Evolutionary conservation across 2,888 invertebrate genomes (phyloP).

Genomic region (Spodoptera littoralis): DNA sequence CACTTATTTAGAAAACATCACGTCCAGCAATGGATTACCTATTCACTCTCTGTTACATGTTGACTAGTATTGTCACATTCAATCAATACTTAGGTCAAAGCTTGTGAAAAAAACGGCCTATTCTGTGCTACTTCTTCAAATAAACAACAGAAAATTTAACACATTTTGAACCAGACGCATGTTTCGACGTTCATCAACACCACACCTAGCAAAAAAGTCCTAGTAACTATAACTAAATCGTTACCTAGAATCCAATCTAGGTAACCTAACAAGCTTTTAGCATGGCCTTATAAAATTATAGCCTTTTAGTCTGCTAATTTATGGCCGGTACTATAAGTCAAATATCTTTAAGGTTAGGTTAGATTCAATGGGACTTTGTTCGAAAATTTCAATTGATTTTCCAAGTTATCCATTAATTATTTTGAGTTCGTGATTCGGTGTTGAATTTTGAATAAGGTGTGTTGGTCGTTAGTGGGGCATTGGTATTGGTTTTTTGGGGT

Average conservation of each 20-base stretch:
- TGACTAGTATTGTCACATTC: too few species aligned
- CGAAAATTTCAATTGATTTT: slow-evolving; percentile 36
- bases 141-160: too few species aligned
- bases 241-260: slow-evolving; percentile 15
- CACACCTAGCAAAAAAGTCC: neutral
- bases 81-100: too few species aligned
- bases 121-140: too few species aligned
- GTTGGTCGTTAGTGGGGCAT: too few species aligned
- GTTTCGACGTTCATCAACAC: neutral
- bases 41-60: too few species aligned
- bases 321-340: slow-evolving; percentile 23
- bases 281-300: slow-evolving; percentile 32
- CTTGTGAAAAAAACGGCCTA: too few species aligned
- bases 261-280: slow-evolving; percentile 16
- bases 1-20: too few species aligned
- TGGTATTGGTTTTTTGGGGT: too few species aligned
- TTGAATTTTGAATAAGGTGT: slow-evolving; percentile 4
- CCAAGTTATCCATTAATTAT: slow-evolving; percentile 22
- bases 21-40: too few species aligned
- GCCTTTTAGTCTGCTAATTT: slow-evolving; percentile 35
- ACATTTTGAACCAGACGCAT: too few species aligned
- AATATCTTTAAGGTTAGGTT: slow-evolving; percentile 29
- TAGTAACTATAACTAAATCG: neutral
- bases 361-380: slow-evolving; percentile 35
- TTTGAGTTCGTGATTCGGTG: slow-evolving; percentile 9